Base-by-base conservation (phyloP, 2,888 invertebrate species). In the Steromphala cineraria region DNA sequence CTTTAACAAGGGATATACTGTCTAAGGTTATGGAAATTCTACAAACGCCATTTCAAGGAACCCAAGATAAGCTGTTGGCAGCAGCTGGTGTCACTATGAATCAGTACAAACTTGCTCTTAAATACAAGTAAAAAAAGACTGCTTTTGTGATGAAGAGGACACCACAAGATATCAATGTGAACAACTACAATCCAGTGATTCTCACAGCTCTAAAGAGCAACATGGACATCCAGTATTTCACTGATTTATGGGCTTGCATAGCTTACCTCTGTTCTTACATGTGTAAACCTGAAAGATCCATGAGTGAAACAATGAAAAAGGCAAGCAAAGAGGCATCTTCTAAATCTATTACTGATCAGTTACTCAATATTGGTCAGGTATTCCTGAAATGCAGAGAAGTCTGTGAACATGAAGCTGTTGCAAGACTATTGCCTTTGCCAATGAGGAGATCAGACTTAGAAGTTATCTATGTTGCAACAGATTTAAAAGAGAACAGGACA, bases 141-240 rank as follows among this genome's bases (percentile, higher is more conserved):
- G 7, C 46, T 1, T 13, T 46, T 13, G 13, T 13, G 13, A 46
- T 46, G 46, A 46, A 46, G 10, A 46, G 46, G 46, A 13, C 7
- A 5, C 46, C 46, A 5, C 7, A 46, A 13, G 46, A 46, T 46
- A 13, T 5, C 13, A 46, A 5, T 10, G 46, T 46, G 10, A 46
- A 46, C 46, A 46, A 46, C 46, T 46, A 46, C 46, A 46, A 46
- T 1, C 46, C 46, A 10, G 46, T 46, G 7, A 5, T 46, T 10
- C 46, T 46, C 13, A 46, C 10, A 13, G 56, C 71, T 71, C 31
- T 79, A 21, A 53, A 52, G n/a, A 21, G 75, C 24, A 80, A 75
- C 19, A 80, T 80, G 80, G 80, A 80, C 62, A 80, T 80, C 19
- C 80, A 80, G 75, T 56, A 24, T 36, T 55, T 80, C 13, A 75